These are phyloP conservation scores for Struthio camelus DNA, from an alignment of 2,113 vertebrate species.

Conservation along the genomic window DNA sequence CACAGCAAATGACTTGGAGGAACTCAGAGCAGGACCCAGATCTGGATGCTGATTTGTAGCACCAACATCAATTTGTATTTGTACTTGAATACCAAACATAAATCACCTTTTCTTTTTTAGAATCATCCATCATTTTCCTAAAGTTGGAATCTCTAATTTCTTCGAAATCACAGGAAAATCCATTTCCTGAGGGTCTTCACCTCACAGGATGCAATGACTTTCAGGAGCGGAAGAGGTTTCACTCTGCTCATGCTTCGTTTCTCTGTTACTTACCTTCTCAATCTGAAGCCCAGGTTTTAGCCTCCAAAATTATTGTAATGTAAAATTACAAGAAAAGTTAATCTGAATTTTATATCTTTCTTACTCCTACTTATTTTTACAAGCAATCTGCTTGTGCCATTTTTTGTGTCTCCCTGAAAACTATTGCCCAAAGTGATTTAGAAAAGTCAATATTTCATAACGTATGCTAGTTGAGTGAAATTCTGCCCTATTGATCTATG, in stretches of 20 bases:
- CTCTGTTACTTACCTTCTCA: not conserved
- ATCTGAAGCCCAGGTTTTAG: not conserved
- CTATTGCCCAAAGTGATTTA: not conserved
- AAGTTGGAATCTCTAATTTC: not conserved
- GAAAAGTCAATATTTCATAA: not conserved
- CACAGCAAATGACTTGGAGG: not conserved
- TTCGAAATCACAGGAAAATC: not conserved
- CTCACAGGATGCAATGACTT: not conserved
- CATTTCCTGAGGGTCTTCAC: not conserved
- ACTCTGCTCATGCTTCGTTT: not conserved
- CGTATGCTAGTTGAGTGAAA: not conserved
- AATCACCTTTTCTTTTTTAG: not conserved
- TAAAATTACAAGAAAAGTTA: not conserved
- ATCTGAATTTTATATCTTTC: not conserved
- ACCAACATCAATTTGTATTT: not conserved
- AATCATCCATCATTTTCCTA: not conserved
- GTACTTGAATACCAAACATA: not conserved
- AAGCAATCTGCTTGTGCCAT: not conserved
- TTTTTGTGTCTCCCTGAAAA: not conserved
- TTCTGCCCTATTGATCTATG: conserved; percentile 28
- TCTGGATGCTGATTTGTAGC: not conserved
- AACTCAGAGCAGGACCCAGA: not conserved
- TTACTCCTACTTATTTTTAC: not conserved
- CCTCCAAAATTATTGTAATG: not conserved
- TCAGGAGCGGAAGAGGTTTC: not conserved